Evolutionary conservation across 2,113 vertebrate species (phyloP).

Genomic region (Probosciger aterrimus): DNA sequence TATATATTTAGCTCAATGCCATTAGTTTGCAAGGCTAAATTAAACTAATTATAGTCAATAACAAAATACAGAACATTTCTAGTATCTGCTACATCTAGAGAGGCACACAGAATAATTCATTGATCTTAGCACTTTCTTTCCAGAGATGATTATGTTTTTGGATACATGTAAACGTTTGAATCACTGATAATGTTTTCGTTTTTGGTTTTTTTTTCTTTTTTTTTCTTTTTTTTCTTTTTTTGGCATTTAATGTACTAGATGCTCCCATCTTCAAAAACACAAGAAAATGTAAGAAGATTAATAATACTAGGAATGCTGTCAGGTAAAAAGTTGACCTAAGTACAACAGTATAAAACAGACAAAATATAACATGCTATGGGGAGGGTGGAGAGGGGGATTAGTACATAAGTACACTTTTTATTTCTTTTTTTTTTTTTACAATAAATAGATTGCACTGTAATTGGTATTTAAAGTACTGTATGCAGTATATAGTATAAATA

Average conservation of each 20-base stretch:
- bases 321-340: slow-evolving; percentile 88
- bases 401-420: slow-evolving; percentile 97
- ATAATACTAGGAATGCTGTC: slow-evolving; percentile 92
- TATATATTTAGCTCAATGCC: slow-evolving; percentile 84
- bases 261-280: slow-evolving; percentile 85
- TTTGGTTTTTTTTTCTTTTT: background rate
- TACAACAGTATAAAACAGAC: slow-evolving; percentile 86
- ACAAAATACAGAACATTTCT: slow-evolving; percentile 84
- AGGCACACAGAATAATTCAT: slow-evolving; percentile 84
- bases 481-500: slow-evolving; percentile 99
- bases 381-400: slow-evolving; percentile 77
- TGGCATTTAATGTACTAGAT: slow-evolving; percentile 86
- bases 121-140: slow-evolving; percentile 79
- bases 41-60: slow-evolving; percentile 82
- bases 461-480: slow-evolving; percentile 99
- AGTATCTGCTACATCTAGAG: slow-evolving; percentile 87
- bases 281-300: slow-evolving; percentile 88
- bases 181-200: slow-evolving; percentile 74
- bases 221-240: slow-evolving; percentile 36
- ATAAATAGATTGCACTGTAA: slow-evolving; percentile 99
- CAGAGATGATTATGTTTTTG: slow-evolving; percentile 89
- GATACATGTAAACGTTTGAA: slow-evolving; percentile 90
- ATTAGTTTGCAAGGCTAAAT: slow-evolving; percentile 85
- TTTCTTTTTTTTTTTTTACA: slow-evolving; percentile 86
- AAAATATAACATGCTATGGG: slow-evolving; percentile 91